Evolutionary conservation across 1,140 invertebrate genomes (phyloP).

Genomic region (Sitophilus oryzae): DNA sequence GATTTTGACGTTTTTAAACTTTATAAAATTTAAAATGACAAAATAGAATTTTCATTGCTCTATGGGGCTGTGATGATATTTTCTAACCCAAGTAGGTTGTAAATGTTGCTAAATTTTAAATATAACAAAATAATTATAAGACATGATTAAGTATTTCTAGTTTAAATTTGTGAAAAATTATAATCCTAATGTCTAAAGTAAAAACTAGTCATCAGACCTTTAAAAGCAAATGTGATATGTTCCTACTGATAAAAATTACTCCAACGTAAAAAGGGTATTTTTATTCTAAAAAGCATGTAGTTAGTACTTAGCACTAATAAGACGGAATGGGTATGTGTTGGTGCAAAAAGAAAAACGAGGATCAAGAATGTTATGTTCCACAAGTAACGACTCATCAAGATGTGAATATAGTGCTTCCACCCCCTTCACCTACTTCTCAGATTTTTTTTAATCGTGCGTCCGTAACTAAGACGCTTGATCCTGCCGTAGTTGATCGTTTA

Average conservation of each 20-base stretch:
- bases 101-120: too few species aligned
- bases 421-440: constrained; percentile 18
- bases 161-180: neutral
- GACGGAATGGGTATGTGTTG: constrained; percentile 57
- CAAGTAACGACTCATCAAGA: constrained; percentile 37
- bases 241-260: constrained; percentile 13
- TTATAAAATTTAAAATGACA: too few species aligned
- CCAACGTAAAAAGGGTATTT: constrained; percentile 9
- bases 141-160: neutral
- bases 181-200: constrained; percentile 10
- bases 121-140: too few species aligned
- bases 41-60: too few species aligned
- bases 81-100: too few species aligned
- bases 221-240: constrained; percentile 11
- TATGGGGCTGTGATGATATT: too few species aligned
- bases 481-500: constrained; percentile 58
- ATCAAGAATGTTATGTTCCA: constrained; percentile 42
- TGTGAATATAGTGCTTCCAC: constrained; percentile 23
- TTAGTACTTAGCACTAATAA: constrained; percentile 5
- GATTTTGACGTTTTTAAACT: too few species aligned
- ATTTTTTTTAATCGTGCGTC: constrained; percentile 37
- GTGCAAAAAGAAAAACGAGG: constrained; percentile 53
- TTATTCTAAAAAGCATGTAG: constrained; percentile 14
- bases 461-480: constrained; percentile 40
- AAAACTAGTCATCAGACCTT: constrained; percentile 3